Conservation (phyloP, 2,888 invertebrate species). For the Coecobrya sp. region DNA sequence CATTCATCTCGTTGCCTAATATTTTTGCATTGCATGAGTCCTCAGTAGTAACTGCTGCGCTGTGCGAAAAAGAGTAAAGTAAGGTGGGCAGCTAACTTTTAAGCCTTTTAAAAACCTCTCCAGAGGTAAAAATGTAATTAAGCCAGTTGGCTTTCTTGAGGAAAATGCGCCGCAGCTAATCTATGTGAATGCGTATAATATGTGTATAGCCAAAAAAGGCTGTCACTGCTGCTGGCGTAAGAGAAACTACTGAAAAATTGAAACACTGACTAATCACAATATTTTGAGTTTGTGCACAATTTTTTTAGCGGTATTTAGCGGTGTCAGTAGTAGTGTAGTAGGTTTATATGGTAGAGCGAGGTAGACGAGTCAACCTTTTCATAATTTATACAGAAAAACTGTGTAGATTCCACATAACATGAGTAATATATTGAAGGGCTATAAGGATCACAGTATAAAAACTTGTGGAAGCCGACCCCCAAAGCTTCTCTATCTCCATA, state of each 20-base stretch:
- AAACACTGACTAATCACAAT: background rate
- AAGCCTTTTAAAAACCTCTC: background rate
- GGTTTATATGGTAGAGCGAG: too few relatives aligned
- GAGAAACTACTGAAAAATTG: background rate
- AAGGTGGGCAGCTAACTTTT: too few relatives aligned
- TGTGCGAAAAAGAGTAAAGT: too few relatives aligned
- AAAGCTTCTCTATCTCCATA: constrained; percentile 66
- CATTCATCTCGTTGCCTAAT: too few relatives aligned
- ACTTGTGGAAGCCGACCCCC: constrained; percentile 70
- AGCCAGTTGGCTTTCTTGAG: too few relatives aligned
- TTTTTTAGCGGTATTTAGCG: constrained; percentile 76
- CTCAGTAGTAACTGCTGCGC: too few relatives aligned
- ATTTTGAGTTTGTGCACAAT: background rate
- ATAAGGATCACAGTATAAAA: background rate
- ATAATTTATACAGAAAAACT: constrained; percentile 1
- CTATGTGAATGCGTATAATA: too few relatives aligned
- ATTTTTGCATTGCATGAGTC: too few relatives aligned
- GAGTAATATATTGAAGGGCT: constrained; percentile 12
- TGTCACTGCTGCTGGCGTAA: background rate
- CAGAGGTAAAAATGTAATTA: too few relatives aligned
- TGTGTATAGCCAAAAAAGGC: background rate
- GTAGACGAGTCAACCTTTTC: constrained; percentile 48
- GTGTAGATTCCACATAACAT: constrained; percentile 7
- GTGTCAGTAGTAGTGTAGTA: constrained; percentile 27
- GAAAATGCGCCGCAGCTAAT: too few relatives aligned